Percentiles rank a stretch among this genome's conserved stretches.
phyloP scores from a whole-genome alignment of 2,113 vertebrate genomes.

The Pseudopodoces humilis region DNA sequence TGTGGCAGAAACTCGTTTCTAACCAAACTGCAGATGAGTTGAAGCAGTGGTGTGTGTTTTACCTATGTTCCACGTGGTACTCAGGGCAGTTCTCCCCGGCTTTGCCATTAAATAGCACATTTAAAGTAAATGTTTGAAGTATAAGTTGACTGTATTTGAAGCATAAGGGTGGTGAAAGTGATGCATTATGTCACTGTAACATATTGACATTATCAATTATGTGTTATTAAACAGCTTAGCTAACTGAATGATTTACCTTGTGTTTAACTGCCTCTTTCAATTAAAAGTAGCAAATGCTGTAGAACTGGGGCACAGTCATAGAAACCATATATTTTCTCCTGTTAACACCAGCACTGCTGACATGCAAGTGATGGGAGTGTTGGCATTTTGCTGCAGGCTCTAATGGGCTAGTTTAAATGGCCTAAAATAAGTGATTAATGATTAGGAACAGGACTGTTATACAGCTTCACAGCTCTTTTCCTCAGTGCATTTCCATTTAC shows the following conservation, averaged over 20 bases:
- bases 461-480: constrained; percentile 49
- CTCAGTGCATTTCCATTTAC: constrained; percentile 45
- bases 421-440: constrained; percentile 65
- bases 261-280: constrained; percentile 76
- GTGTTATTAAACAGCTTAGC: constrained; percentile 72
- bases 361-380: constrained; percentile 48
- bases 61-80: background rate
- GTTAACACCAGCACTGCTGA: constrained; percentile 70
- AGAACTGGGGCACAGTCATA: constrained; percentile 42
- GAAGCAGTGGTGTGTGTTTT: background rate
- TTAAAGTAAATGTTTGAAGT: constrained; percentile 42
- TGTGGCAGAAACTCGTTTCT: background rate
- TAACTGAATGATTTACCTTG: constrained; percentile 73
- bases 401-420: constrained; percentile 64
- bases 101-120: constrained; percentile 42
- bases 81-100: background rate
- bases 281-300: constrained; percentile 70
- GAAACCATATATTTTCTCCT: constrained; percentile 75
- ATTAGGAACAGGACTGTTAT: constrained; percentile 55
- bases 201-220: constrained; percentile 71
- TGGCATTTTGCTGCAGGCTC: constrained; percentile 66
- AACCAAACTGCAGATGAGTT: background rate
- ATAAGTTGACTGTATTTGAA: constrained; percentile 19
- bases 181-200: constrained; percentile 53
- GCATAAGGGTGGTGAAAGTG: constrained; percentile 67